Conservation (phyloP, 2,113 vertebrate genomes). For the Vulpes vulpes region DNA sequence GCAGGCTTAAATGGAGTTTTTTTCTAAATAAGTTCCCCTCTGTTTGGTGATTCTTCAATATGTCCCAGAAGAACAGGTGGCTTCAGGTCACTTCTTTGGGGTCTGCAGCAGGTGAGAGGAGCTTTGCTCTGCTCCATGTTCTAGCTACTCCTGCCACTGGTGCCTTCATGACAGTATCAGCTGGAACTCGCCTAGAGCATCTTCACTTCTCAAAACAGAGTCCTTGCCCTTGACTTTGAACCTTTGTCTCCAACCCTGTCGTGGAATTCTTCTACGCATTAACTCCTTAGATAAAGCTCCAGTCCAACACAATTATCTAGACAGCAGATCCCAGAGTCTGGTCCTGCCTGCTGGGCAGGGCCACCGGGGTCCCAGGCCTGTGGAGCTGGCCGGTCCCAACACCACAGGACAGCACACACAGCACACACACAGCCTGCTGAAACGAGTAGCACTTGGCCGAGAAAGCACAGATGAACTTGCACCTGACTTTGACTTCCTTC, state of each 20-base stretch:
- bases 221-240: background rate
- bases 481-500: background rate
- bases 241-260: background rate
- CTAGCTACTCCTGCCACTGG: accelerated
- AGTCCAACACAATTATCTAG: background rate
- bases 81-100: background rate
- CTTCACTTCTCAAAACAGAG: background rate
- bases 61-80: background rate
- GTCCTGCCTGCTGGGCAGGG: background rate
- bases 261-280: background rate
- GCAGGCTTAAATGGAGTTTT: background rate
- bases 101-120: background rate
- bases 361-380: background rate
- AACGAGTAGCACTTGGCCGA: background rate
- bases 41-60: background rate
- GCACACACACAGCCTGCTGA: background rate
- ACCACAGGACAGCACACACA: background rate
- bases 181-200: accelerated
- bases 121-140: background rate
- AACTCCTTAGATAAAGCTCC: background rate
- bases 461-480: background rate
- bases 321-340: background rate
- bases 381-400: accelerated
- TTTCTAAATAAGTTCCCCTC: background rate
- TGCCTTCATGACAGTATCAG: background rate